These are phyloP conservation scores for Cebidichthys violaceus DNA, from an alignment of 2,113 vertebrate genomes.

Conservation along the genomic window DNA sequence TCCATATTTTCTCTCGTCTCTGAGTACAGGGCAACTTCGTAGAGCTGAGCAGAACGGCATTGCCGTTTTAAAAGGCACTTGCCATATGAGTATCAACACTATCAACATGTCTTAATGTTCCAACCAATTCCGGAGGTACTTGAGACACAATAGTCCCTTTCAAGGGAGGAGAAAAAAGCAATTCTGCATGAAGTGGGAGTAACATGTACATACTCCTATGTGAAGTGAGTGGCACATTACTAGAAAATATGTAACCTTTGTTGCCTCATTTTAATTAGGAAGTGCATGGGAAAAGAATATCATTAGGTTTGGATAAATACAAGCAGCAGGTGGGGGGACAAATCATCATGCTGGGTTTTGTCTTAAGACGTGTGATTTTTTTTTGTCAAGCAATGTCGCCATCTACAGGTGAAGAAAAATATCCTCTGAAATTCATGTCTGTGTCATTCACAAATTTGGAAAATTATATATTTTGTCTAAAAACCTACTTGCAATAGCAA, in stretches of 20 bases:
- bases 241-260: conserved; percentile 67
- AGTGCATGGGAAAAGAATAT: conserved; percentile 66
- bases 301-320: conserved; percentile 69
- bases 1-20: conserved; percentile 10
- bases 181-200: conserved; percentile 64
- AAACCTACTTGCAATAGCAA: not conserved
- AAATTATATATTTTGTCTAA: conserved; percentile 15
- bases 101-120: conserved; percentile 64
- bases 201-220: conserved; percentile 56
- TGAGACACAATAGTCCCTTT: conserved; percentile 65
- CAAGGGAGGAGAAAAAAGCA: conserved; percentile 56
- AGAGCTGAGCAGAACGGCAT: conserved; percentile 21
- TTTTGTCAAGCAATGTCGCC: conserved; percentile 92
- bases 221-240: conserved; percentile 66
- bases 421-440: conserved; percentile 18
- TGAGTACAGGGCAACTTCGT: conserved; percentile 15
- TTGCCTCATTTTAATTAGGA: conserved; percentile 72
- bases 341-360: conserved; percentile 49
- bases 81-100: conserved; percentile 49
- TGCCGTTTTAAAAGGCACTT: conserved; percentile 41
- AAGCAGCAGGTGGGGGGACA: conserved; percentile 60
- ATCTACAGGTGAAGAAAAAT: conserved; percentile 88
- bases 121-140: conserved; percentile 67
- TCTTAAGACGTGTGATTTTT: conserved; percentile 32
- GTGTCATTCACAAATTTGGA: conserved; percentile 38